Evolutionary conservation across 1,140 invertebrate genomes (phyloP).

Genomic region (Maniola jurtina): DNA sequence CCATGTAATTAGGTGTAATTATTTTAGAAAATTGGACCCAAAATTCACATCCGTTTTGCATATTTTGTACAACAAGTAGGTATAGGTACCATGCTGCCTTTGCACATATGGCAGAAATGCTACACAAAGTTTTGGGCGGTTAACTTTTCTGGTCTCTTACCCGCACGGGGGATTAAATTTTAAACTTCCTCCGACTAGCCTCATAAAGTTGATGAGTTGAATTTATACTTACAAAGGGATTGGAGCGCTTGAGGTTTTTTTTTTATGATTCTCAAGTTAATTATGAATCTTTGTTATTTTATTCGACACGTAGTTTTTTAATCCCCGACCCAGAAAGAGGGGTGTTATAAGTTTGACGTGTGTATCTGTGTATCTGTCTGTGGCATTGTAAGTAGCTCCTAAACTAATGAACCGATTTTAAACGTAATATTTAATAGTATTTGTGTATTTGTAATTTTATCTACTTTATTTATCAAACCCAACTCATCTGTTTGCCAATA

Average conservation of each 20-base stretch:
- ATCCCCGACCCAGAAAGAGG: too few species aligned
- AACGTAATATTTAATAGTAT: too few species aligned
- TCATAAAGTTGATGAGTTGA: conserved; percentile 16
- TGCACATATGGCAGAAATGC: conserved; percentile 43
- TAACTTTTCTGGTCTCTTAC: conserved; percentile 71
- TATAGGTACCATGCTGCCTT: conserved; percentile 34
- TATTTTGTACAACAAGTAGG: background rate
- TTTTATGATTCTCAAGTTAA: background rate
- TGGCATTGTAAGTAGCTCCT: too few species aligned
- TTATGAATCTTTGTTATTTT: background rate
- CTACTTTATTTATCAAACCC: too few species aligned
- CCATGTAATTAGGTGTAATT: too few species aligned
- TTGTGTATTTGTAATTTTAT: too few species aligned
- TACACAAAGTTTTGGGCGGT: conserved; percentile 60
- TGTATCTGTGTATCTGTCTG: too few species aligned
- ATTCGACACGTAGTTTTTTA: too few species aligned
- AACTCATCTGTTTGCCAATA: too few species aligned
- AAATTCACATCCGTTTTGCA: background rate
- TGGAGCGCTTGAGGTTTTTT: background rate
- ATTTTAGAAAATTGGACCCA: background rate
- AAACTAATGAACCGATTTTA: too few species aligned
- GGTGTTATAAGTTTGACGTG: too few species aligned
- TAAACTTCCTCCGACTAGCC: conserved; percentile 16
- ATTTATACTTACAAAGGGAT: conserved; percentile 16
- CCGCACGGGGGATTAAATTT: conserved; percentile 35